Evolutionary conservation across 2,113 vertebrate species (phyloP).

Genomic region (Piprites chloris): DNA sequence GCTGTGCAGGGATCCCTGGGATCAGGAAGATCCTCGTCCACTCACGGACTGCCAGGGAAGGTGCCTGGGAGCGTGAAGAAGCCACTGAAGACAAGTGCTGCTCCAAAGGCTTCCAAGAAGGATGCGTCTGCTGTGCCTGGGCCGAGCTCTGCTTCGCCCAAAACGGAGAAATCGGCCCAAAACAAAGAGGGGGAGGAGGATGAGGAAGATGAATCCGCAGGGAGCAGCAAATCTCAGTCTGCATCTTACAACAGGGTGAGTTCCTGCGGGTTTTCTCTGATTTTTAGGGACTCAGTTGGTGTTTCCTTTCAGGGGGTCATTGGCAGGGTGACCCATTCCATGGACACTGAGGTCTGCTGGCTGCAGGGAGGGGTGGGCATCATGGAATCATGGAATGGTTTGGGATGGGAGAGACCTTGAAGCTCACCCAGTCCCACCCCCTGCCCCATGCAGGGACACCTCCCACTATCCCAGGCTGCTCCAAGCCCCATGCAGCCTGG

Average conservation of each 20-base stretch:
- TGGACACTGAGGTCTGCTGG: background rate
- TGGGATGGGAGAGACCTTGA: background rate
- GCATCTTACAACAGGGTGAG: background rate
- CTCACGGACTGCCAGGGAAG: background rate
- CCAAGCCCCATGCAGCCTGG: background rate
- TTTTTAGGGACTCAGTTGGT: background rate
- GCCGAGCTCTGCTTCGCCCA: conserved; percentile 8
- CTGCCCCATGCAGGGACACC: background rate
- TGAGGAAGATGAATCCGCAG: background rate
- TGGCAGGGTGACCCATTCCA: fast-evolving
- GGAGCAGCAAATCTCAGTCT: background rate
- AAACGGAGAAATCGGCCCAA: background rate
- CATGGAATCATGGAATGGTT: no score
- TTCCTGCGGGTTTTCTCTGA: background rate
- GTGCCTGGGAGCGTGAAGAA: background rate
- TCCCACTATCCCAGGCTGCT: background rate
- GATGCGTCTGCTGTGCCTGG: background rate
- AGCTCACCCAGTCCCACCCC: no score
- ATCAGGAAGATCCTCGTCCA: background rate
- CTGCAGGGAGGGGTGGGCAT: background rate
- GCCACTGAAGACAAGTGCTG: background rate
- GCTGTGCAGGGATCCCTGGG: conserved; percentile 31
- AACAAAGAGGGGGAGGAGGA: conserved; percentile 10
- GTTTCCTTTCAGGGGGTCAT: background rate
- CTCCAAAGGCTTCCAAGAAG: background rate